These are phyloP conservation scores for Diplodus sargus DNA, from an alignment of 2,797 vertebrate genomes.

Conservation along the genomic window DNA sequence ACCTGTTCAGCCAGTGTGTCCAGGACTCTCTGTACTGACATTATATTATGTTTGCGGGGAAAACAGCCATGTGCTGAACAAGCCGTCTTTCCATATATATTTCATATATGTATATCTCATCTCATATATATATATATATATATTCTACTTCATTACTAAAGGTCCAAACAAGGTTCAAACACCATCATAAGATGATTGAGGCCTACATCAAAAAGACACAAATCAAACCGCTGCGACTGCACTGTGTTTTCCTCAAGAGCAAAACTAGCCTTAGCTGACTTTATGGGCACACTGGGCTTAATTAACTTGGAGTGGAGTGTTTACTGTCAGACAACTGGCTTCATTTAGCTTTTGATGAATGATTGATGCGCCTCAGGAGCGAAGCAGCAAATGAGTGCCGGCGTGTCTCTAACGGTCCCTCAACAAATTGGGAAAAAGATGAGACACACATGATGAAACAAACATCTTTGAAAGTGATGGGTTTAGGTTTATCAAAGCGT, in stretches of 20 bases:
- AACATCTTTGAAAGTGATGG: constrained; percentile 32
- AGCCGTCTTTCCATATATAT: too few species aligned
- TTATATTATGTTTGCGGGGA: constrained; percentile 16
- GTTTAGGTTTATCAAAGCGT: constrained; percentile 13
- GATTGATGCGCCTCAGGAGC: constrained; percentile 62
- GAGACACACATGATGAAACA: constrained; percentile 42
- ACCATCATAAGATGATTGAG: constrained; percentile 18
- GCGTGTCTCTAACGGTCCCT: constrained; percentile 26
- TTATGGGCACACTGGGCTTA: constrained; percentile 65
- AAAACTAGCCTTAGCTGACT: constrained; percentile 40
- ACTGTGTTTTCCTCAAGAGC: constrained; percentile 33
- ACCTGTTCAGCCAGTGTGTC: constrained; percentile 36
- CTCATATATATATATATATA: too few species aligned
- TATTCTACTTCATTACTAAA: constrained; percentile 4
- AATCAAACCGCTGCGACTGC: constrained; percentile 8
- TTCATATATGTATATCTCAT: too few species aligned
- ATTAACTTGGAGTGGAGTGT: constrained; percentile 64
- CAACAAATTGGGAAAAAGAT: constrained; percentile 31
- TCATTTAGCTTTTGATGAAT: constrained; percentile 72
- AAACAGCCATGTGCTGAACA: constrained; percentile 3
- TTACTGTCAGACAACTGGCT: constrained; percentile 69
- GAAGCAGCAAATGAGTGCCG: constrained; percentile 31
- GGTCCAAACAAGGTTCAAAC: constrained; percentile 20
- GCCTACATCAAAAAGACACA: constrained; percentile 38
- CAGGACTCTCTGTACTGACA: constrained; percentile 19